phyloP scores from a whole-genome alignment of 2,797 vertebrate species.

The Poeciliopsis paucimaculata region DNA sequence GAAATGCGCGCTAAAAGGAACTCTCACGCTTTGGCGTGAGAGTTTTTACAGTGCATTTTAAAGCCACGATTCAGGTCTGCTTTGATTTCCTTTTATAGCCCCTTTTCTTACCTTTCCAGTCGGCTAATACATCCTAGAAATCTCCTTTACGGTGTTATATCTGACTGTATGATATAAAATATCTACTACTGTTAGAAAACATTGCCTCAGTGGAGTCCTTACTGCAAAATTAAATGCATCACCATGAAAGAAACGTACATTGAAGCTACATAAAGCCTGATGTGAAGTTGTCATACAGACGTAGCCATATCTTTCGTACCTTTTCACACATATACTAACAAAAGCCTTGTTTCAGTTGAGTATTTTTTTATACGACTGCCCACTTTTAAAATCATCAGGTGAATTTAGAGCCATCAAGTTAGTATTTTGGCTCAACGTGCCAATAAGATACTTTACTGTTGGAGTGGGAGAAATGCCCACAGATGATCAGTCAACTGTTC shows the following conservation, averaged over 20 bases:
- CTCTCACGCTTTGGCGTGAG: constrained; percentile 48
- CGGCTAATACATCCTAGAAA: constrained; percentile 38
- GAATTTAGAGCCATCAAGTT: background rate
- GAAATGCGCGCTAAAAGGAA: constrained; percentile 8
- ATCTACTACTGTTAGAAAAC: constrained; percentile 36
- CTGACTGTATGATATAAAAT: constrained; percentile 19
- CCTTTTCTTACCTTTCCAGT: constrained; percentile 15
- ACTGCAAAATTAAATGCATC: constrained; percentile 57
- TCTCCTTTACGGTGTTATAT: constrained; percentile 27
- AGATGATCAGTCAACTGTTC: constrained; percentile 2
- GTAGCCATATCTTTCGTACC: background rate
- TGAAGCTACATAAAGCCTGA: constrained; percentile 48
- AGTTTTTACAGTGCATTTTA: constrained; percentile 62
- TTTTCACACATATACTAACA: background rate
- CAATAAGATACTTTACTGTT: background rate
- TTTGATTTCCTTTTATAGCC: constrained; percentile 64
- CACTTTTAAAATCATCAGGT: background rate
- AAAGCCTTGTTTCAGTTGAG: background rate
- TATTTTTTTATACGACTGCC: background rate
- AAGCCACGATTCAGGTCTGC: constrained; percentile 46
- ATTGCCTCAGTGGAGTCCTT: constrained; percentile 16
- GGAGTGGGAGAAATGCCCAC: constrained; percentile 46
- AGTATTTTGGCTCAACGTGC: background rate
- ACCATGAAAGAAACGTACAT: constrained; percentile 32
- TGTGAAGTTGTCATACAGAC: constrained; percentile 10